Base-by-base conservation (phyloP, 2,888 invertebrate species). In the Bruchidius siliquastri region DNA sequence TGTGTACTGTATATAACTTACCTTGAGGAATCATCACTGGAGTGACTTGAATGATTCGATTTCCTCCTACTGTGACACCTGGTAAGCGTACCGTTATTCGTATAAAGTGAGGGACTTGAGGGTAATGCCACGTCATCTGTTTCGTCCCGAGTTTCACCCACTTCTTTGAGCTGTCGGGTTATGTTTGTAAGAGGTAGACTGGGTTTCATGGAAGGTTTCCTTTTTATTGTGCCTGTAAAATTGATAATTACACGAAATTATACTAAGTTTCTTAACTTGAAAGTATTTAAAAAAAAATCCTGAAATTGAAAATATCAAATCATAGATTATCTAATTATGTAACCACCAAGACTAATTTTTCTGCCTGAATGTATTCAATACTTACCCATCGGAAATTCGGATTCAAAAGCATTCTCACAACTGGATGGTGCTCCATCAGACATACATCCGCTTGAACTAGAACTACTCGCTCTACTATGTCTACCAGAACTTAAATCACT, bases 201-300 rank as follows among this genome's bases (percentile, higher is more conserved):
- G 8, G 96, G 96, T 85, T 95, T 95, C 93, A 95, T 94, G 21
- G 95, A 95, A 0, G 97, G 97, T 84, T 97, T 97, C 70, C 97
- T 90, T 85, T 97, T 97, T 75, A 97, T 96, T 49, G 97, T 97
- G 49, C 94, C 94, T 87, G 85, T 85, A 77, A 76, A 22, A 69
- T 68, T 70, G 73, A 69, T 18, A 21, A 20, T 26, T n/a, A n/a
- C n/a, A 26, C 26, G 26, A n/a, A n/a, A 26, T 66, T 22, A 22
- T 22, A 32, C 4, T n/a, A 8, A 26, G 26, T 26, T 26, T 8
- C 26, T 26, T n/a, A n/a, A n/a, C n/a, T n/a, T n/a, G n/a, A n/a
- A n/a, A n/a, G n/a, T n/a, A n/a, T n/a, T n/a, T n/a, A n/a, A n/a
- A n/a, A n/a, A n/a, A n/a, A n/a, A n/a, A n/a, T n/a, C n/a, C n/a